phyloP scores from a whole-genome alignment of 53 echinoderm and acorn worm genomes.

The Echinometra lucunter region DNA sequence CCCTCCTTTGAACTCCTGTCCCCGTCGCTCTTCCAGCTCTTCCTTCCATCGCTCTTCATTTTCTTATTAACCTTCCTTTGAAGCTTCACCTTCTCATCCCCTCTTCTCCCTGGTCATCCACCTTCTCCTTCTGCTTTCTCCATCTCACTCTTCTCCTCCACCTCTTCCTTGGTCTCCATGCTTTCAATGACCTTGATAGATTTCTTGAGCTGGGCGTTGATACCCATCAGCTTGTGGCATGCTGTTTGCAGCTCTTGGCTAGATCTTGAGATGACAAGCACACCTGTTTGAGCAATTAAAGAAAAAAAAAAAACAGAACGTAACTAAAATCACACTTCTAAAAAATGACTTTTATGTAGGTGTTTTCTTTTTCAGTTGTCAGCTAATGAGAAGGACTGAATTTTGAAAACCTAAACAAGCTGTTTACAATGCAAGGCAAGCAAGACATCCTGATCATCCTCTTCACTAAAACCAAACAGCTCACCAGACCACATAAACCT shows the following conservation, averaged over 20 bases:
- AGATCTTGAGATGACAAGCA: conserved; percentile 88
- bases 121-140: conserved; percentile 75
- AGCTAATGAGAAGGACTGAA: too few species aligned
- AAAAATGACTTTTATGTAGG: too few species aligned
- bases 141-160: conserved; percentile 76
- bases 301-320: too few species aligned
- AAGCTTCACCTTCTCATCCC: conserved; percentile 36
- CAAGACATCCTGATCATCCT: conserved; percentile 94
- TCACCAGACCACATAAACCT: conserved; percentile 98
- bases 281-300: conserved; percentile 62
- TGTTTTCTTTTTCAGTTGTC: too few species aligned
- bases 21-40: conserved; percentile 69
- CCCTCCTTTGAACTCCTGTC: conserved; percentile 60
- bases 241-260: conserved; percentile 80
- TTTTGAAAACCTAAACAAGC: conserved; percentile 86
- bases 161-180: conserved; percentile 91
- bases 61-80: conserved; percentile 54
- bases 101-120: conserved; percentile 3
- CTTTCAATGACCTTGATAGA: conserved; percentile 85
- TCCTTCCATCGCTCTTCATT: conserved; percentile 57
- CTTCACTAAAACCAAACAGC: conserved; percentile 97
- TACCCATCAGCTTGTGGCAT: conserved; percentile 87
- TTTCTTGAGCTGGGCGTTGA: conserved; percentile 92
- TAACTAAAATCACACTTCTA: too few species aligned
- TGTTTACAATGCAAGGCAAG: conserved; percentile 89